Conservation (phyloP, 2,797 vertebrate genomes). For the Malacoctenus gilli region DNA sequence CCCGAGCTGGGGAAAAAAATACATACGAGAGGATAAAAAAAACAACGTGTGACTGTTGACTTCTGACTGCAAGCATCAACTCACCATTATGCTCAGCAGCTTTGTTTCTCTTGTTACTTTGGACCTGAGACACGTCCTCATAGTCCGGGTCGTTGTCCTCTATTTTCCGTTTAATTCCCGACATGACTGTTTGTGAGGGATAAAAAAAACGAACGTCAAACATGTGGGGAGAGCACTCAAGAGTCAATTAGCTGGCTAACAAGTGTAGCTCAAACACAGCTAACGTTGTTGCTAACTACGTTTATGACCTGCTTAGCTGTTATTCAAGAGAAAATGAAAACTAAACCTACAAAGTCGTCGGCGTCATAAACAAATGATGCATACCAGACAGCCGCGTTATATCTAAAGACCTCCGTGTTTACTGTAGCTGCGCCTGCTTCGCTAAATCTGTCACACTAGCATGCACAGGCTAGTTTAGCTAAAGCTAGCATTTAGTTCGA, state of each 20-base stretch:
- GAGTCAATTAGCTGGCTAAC: not conserved
- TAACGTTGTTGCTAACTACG: not conserved
- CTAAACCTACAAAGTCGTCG: not conserved
- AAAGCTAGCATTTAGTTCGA: no score
- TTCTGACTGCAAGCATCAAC: slow-evolving; percentile 7
- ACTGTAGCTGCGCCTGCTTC: slow-evolving; percentile 8
- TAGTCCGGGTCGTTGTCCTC: slow-evolving; percentile 96
- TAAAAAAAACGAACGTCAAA: not conserved
- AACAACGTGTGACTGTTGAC: slow-evolving; percentile 4
- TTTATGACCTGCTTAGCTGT: not conserved
- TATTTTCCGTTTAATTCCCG: slow-evolving; percentile 94
- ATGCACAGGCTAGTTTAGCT: slow-evolving; percentile 53
- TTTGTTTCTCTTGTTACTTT: slow-evolving; percentile 91
- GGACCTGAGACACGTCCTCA: slow-evolving; percentile 88
- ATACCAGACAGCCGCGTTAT: no score
- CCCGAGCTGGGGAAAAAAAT: slow-evolving; percentile 82
- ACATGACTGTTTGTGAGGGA: slow-evolving; percentile 81
- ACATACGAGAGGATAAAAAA: not conserved
- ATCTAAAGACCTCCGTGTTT: not conserved
- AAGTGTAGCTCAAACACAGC: not conserved
- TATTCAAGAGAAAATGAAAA: rapidly evolving
- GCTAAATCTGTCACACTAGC: slow-evolving; percentile 40
- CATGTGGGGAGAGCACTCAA: no score
- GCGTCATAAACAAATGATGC: rapidly evolving
- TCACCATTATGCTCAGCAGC: slow-evolving; percentile 90